Percentiles rank a stretch among this genome's conserved stretches.
phyloP scores from a whole-genome alignment of 2,797 vertebrate genomes.

The Denticeps clupeoides region DNA sequence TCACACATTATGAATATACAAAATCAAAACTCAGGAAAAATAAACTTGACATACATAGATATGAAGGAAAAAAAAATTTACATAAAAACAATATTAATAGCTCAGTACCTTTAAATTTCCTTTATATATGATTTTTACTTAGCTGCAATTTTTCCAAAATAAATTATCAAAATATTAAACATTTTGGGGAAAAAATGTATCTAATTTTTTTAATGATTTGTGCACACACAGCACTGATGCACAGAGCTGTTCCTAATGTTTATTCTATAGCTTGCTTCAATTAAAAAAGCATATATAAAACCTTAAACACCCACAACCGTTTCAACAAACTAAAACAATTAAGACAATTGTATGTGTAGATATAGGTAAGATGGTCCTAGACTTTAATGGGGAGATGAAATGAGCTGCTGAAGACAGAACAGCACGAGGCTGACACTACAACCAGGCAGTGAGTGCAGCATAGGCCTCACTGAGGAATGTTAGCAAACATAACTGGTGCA shows the following conservation, averaged over 20 bases:
- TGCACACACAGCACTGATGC: constrained; percentile 33
- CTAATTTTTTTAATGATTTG: constrained; percentile 45
- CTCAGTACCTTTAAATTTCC: constrained; percentile 43
- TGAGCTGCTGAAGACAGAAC: constrained; percentile 32
- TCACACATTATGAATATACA: constrained; percentile 12
- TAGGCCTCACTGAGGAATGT: background rate
- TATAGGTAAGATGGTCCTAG: too few species aligned
- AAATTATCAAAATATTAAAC: constrained; percentile 71
- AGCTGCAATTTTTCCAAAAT: constrained; percentile 48
- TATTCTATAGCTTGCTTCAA: constrained; percentile 50
- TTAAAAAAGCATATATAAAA: constrained; percentile 38
- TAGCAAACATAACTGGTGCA: too few species aligned
- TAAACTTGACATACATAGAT: constrained; percentile 50
- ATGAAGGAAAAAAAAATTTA: constrained; percentile 40
- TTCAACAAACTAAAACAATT: constrained; percentile 37
- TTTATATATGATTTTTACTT: constrained; percentile 16
- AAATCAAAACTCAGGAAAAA: constrained; percentile 26
- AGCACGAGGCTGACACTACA: constrained; percentile 1
- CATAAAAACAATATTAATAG: constrained; percentile 36
- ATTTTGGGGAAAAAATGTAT: constrained; percentile 48
- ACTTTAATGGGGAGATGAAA: too few species aligned
- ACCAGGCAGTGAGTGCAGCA: background rate
- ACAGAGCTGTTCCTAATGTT: constrained; percentile 35
- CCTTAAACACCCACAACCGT: constrained; percentile 35
- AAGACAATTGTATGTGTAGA: constrained; percentile 38